Evolutionary conservation across 2,113 vertebrate genomes (phyloP).

Genomic region (Callocephalon fimbriatum): DNA sequence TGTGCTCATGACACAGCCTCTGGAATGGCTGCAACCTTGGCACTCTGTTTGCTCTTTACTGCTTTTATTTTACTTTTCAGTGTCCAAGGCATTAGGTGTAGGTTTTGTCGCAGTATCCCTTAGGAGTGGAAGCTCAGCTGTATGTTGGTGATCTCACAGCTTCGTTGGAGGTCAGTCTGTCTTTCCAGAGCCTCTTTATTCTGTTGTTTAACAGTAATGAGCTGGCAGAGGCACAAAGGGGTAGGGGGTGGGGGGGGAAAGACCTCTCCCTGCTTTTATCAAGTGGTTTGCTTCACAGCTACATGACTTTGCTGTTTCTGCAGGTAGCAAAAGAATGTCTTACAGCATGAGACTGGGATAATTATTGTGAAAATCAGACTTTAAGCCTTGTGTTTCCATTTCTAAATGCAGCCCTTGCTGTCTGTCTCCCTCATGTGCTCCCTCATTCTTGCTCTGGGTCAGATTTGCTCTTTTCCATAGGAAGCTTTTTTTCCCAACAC

Average conservation of each 20-base stretch:
- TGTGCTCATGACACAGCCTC: not conserved
- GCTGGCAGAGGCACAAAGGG: not conserved
- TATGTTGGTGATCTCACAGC: not conserved
- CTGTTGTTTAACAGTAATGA: not conserved
- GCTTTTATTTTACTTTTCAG: not conserved
- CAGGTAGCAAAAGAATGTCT: not conserved
- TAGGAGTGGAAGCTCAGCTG: not conserved
- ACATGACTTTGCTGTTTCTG: not conserved
- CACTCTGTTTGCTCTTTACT: not conserved
- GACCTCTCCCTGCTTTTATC: not conserved
- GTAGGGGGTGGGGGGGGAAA: not conserved
- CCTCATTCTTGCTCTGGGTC: not conserved
- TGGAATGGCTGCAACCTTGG: not conserved
- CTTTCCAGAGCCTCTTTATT: not conserved
- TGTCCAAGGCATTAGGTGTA: not conserved
- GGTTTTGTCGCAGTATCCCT: not conserved
- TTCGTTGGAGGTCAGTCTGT: not conserved
- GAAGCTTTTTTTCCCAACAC: not conserved
- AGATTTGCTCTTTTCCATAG: not conserved
- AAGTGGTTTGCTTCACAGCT: not conserved
- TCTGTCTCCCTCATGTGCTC: not conserved
- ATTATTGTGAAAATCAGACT: not conserved
- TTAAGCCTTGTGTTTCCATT: not conserved
- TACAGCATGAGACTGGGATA: not conserved
- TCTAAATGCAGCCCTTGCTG: not conserved